Conservation (phyloP, 2,888 invertebrate genomes). For the Apamea crenata region DNA sequence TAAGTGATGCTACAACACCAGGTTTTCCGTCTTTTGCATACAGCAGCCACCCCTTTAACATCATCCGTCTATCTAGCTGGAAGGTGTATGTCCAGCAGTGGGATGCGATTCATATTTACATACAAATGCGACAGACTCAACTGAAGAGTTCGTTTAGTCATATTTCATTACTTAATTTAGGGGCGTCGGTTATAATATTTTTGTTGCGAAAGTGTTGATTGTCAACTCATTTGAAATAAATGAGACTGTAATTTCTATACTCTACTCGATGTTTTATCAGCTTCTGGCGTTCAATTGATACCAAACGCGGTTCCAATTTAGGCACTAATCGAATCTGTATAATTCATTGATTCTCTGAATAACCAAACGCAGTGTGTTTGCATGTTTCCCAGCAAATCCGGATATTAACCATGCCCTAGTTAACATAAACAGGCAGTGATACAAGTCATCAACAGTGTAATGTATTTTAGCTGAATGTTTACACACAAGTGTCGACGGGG, state of each 20-base stretch:
- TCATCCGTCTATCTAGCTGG: neutral
- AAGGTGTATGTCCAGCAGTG: neutral
- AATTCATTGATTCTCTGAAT: slow-evolving; percentile 18
- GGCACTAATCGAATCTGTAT: slow-evolving; percentile 39
- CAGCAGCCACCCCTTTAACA: neutral
- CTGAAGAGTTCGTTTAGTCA: neutral
- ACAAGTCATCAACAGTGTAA: slow-evolving; percentile 53
- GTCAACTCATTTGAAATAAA: neutral
- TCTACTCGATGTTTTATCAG: neutral
- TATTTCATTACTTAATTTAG: neutral
- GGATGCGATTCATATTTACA: neutral
- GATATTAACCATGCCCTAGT: slow-evolving; percentile 52
- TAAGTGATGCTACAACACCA: too few relatives aligned
- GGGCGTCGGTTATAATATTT: neutral
- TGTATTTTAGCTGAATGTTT: slow-evolving; percentile 50
- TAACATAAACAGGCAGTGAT: slow-evolving; percentile 53
- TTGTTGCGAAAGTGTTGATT: neutral
- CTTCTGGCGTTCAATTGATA: neutral
- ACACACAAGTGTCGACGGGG: slow-evolving; percentile 39
- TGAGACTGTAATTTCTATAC: neutral
- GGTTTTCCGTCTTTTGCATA: neutral
- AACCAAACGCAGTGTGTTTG: slow-evolving; percentile 25
- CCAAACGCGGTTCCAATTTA: neutral
- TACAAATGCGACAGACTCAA: neutral
- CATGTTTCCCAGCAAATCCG: slow-evolving; percentile 19